Base-by-base conservation (phyloP, 2,113 vertebrate species). In the Corvus hawaiiensis region DNA sequence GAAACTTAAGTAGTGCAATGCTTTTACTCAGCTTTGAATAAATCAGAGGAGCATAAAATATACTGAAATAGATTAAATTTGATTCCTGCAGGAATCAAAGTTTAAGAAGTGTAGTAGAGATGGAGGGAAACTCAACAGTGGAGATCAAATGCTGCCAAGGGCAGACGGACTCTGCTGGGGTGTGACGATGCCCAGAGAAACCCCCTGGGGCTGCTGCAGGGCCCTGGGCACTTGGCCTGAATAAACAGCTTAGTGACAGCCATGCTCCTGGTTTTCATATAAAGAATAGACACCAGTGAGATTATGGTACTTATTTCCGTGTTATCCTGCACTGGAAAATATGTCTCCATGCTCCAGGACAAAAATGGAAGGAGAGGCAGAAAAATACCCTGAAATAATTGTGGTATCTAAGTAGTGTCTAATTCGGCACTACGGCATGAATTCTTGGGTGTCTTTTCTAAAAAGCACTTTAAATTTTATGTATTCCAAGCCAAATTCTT, bases 51-150 rank as follows among this genome's bases (percentile, higher is more conserved):
- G 87, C 86, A 91, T 92, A 89, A 90, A 96, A 94, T 94, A 79
- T 64, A 92, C 69, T 89, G 76, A 82, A 86, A 90, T 68, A 81
- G 92, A 95, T 95, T 94, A 96, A 93, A 91, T 95, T 94, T 91
- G 63, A 87, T 91, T 96, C 87, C 71, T 80, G 43, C 51, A 74
- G 91, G 89, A 93, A 87, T 81, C 62, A 33, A 62, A 91, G 73
- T 90, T 81, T 81, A 58, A 56, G 74, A 85, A 96, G 74, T 90
- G n/a, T 30, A 72, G 76, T 21, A 46, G 88, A 74, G 64, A 58
- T 30, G 54, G 66, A 79, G 26, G 49, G 73, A 51, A 81, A 44
- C 30, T 87, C 67, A 43, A 0, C 24, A 43, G 59, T 33, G 56
- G 35, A 82, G 62, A 79, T 76, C 41, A 76, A 48, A 79, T 0